Percentiles rank a stretch among this genome's conserved stretches.
Evolutionary conservation across 2,888 invertebrate species (phyloP).

Genomic region (Torymus auratus): DNA sequence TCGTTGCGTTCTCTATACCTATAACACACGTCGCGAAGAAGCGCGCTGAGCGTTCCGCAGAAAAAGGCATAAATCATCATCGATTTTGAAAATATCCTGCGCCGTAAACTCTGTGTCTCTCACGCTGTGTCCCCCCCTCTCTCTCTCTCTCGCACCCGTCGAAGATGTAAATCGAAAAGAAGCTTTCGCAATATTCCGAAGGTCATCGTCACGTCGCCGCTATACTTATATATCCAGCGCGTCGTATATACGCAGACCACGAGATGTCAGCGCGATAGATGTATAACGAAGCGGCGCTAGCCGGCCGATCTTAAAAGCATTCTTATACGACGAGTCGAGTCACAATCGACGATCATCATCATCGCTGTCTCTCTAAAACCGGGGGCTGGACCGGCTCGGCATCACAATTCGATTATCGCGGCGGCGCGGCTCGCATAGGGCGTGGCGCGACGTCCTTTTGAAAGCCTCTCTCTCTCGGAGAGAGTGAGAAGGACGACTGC

Average conservation of each 20-base stretch:
- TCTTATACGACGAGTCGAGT: background rate
- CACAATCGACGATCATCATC: conserved; percentile 30
- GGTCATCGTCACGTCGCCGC: conserved; percentile 18
- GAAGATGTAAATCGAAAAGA: conserved; percentile 28
- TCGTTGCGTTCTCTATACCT: conserved; percentile 5
- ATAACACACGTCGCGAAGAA: too few relatives aligned
- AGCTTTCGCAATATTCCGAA: conserved; percentile 49
- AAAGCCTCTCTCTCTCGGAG: conserved; percentile 1
- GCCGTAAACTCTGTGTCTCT: background rate
- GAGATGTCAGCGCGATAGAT: conserved; percentile 22
- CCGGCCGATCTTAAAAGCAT: conserved; percentile 28
- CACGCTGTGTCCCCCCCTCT: background rate
- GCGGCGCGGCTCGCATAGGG: conserved; percentile 28
- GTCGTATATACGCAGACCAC: too few relatives aligned
- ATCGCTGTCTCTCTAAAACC: conserved; percentile 2
- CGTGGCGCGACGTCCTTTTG: conserved; percentile 35
- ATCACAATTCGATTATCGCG: conserved; percentile 50
- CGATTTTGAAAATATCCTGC: conserved; percentile 24
- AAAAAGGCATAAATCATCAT: conserved; percentile 42
- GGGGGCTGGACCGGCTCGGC: conserved; percentile 5
- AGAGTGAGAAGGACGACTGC: background rate
- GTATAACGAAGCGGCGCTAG: conserved; percentile 9
- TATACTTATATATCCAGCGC: conserved; percentile 4
- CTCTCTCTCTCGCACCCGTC: background rate
- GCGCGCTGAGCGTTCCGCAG: conserved; percentile 19